Percentiles rank a stretch among this genome's conserved stretches.
These are phyloP conservation scores for Centruroides sculpturatus DNA, from an alignment of 1,140 invertebrate genomes.

Conservation along the genomic window DNA sequence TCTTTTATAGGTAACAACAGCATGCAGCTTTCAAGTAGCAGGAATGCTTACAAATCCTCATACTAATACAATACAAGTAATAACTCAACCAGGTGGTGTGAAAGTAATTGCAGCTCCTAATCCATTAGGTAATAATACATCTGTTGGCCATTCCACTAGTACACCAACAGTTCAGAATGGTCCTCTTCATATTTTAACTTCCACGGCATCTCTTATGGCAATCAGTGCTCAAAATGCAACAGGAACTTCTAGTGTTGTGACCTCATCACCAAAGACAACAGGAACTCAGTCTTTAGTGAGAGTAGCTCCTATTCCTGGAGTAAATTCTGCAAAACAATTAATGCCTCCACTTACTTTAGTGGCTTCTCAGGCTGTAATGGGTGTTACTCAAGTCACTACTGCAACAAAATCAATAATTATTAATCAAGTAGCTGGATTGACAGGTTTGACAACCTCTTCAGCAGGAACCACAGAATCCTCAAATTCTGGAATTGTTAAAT, in stretches of 20 bases:
- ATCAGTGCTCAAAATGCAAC: no score
- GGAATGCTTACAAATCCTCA: conserved; percentile 4
- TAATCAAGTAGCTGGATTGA: neutral
- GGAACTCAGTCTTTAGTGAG: neutral
- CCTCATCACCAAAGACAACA: neutral
- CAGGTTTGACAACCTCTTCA: conserved; percentile 1
- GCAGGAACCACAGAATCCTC: neutral
- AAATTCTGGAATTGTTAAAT: no score
- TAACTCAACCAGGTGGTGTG: conserved; percentile 8
- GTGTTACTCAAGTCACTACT: conserved; percentile 5
- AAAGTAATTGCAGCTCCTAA: conserved; percentile 10
- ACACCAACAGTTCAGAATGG: conserved; percentile 4
- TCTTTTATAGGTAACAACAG: no score
- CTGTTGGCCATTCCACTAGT: conserved; percentile 2
- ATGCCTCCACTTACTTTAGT: conserved; percentile 7
- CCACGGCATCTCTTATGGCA: neutral
- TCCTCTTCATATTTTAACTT: conserved; percentile 11
- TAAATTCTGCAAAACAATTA: conserved; percentile 2
- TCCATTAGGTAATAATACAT: conserved; percentile 6
- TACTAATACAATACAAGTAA: conserved; percentile 6
- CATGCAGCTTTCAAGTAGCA: no score
- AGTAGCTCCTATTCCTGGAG: neutral
- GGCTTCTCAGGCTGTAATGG: conserved; percentile 7
- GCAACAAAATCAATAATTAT: neutral
- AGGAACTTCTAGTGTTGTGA: neutral